Base-by-base conservation (phyloP, 1,140 invertebrate species). In the Danaus plexippus region DNA sequence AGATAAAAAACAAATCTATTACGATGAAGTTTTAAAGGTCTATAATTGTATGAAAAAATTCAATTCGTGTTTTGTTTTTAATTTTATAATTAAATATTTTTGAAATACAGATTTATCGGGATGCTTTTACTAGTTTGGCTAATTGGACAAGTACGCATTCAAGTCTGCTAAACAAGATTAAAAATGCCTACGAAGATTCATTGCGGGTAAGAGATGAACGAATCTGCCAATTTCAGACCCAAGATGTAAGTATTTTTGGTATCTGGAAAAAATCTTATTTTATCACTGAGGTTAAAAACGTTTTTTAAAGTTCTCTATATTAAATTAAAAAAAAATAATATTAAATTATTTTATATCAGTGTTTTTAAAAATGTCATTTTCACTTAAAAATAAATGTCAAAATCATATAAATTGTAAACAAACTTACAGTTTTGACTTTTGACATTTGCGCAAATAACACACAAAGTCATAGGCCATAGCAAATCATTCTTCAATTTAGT, bases 181-280 rank as follows among this genome's bases (percentile, higher is more conserved):
- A 78, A 70, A 63, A 59, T 54, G 75, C 82, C 0, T 88, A 85
- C 56, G 85, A 88, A 64, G 66, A 77, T 55, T 64, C 84, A 42
- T 48, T 88, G 45, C 9, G 61, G 32, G 65, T 85, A 60, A 69
- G 85, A 53, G 71, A 87, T 65, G 61, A 84, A 58, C 66, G 77
- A 18, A 81, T 85, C 52, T 61, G 63, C 13, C 79, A 81, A 66
- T 82, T 76, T 52, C 73, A 80, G 41, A 70, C 64, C 18, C 80
- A 84, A 66, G 79, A 84, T 67, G 82, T 85, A 70, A 77, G 80
- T 83, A 62, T 9, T 46, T 43, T 43, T 46, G 47, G 6, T 40
- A 50, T 8, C 22, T 32, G 22, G 22, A 32, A 32, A 32, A 32
- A 32, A 32, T 3, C 5, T 6, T 32, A 3, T 32, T 32, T 32